Evolutionary conservation across 2,113 vertebrate species (phyloP), one percentile per base, ranked within the genome.

Genomic region (Trematocara stigmaticum): DNA sequence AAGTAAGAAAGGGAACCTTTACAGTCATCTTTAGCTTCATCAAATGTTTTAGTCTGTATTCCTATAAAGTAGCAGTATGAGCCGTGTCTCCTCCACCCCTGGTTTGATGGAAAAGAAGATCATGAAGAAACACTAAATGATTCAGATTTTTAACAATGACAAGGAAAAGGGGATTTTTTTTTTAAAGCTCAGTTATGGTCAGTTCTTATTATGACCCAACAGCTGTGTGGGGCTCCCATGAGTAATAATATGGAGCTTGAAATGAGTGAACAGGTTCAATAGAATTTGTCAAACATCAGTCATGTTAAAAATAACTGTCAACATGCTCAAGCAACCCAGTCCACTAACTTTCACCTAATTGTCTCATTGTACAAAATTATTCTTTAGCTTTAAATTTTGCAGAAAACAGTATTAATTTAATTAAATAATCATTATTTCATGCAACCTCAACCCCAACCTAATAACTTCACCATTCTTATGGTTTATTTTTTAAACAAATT

Each of bases 31-130:
- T 98, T 98, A 38, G 98, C 98, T 90, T 97, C 96, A 86, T 95
- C 56, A 96, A 98, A 99, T 3, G 97, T 95, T 87, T 95, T 96
- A 74, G 96, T 96, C n/a, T 95, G 95, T 15, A 93, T 93, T 90
- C 97, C 97, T 83, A 97, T 92, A 79, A 97, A 94, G 87, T 99
- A 99, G 87, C 98, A 99, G 93, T 97, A 97, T 81, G 96, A 97
- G 0, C 97, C 96, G 64, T 98, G 94, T 89, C 95, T 97, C 93
- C 93, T 98, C 98, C 98, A 99, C 4, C 97, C 97, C 98, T 99
- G 66, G 4, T 69, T 69, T 69, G n/a, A 69, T 69, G 64, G n/a
- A 42, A 69, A 42, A 42, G 64, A 23, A 69, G 11, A 42, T 13
- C 18, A 31, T 51, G 20, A 71, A 86, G 35, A 69, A 69, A 69